Base-by-base conservation (phyloP, 2,888 invertebrate genomes). In the Perizoma flavofasciatum region DNA sequence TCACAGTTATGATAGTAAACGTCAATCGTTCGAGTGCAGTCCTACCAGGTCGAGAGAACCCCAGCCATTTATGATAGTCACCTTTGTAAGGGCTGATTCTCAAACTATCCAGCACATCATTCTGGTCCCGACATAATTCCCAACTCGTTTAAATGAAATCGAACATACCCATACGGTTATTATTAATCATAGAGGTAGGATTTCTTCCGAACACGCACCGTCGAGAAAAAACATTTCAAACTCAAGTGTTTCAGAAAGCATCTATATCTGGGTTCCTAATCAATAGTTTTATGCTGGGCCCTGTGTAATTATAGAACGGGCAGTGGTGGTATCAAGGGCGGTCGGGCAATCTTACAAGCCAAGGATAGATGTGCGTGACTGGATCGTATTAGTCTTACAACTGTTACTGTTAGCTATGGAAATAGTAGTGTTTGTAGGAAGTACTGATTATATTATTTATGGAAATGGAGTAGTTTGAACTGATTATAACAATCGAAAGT, bases 301-400 rank as follows among this genome's bases (percentile, higher is more conserved):
- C 65, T 63, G 67, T 73, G 74, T 76, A 77, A 78, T 57, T 61
- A 78, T 79, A 77, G 74, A 63, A 43, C 48, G 49, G 59, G 53
- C 66, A 51, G 59, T 62, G 66, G 67, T 49, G 60, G 33, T 63
- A 71, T 65, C 77, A 81, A 80, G 79, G 82, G 77, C 78, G 72
- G 69, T 65, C 59, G 61, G 62, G 57, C 70, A 68, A 65, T 59
- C 56, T 40, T 51, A 68, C 67, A 74, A 74, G 65, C 70, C 73
- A 73, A 76, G 73, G 70, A 66, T 68, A 73, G 66, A 66, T 77
- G 81, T 82, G 83, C 82, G 83, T 83, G 83, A 78, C 77, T 65
- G 11, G 49, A 6, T 44, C 32, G 71, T 39, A 79, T 84, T 76
- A 74, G 60, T 67, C 68, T 67, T 72, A 72, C 68, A 67, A 70